Conservation (phyloP, 2,797 vertebrate genomes). For the Pseudomugil gertrudae region DNA sequence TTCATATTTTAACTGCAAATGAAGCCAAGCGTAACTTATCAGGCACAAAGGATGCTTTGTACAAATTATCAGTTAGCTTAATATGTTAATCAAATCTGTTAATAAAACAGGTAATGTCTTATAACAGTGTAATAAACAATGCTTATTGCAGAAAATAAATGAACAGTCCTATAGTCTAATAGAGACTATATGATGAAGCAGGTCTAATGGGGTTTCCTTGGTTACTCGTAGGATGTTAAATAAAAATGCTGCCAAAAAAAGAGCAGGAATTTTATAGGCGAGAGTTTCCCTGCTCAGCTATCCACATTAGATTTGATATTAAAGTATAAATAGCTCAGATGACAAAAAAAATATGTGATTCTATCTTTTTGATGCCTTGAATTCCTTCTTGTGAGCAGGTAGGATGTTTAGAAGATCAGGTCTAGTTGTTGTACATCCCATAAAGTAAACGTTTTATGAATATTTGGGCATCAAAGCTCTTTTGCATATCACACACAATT, state of each 20-base stretch:
- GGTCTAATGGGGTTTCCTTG: constrained; percentile 22
- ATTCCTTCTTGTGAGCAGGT: constrained; percentile 7
- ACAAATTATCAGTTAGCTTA: not conserved
- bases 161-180: constrained; percentile 19
- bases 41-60: constrained; percentile 40
- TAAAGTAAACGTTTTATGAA: constrained; percentile 11
- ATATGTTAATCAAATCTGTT: constrained; percentile 10
- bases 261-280: not conserved
- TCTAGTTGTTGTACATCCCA: not conserved
- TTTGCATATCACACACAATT: constrained; percentile 43
- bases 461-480: constrained; percentile 16
- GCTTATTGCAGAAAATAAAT: constrained; percentile 3
- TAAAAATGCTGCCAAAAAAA: constrained; percentile 13
- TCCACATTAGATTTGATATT: constrained; percentile 11
- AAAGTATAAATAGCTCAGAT: constrained; percentile 22
- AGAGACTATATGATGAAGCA: constrained; percentile 7
- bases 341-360: not conserved
- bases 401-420: constrained; percentile 11
- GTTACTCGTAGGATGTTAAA: constrained; percentile 19
- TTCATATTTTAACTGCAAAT: constrained; percentile 23
- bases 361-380: constrained; percentile 1
- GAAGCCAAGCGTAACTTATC: constrained; percentile 11
- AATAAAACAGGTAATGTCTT: constrained; percentile 18
- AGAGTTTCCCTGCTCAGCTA: constrained; percentile 19
- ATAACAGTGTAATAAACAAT: constrained; percentile 10